Evolutionary conservation across 2,888 invertebrate genomes (phyloP), one percentile per base, ranked within the genome.

Genomic region (Malachius bipustulatus): DNA sequence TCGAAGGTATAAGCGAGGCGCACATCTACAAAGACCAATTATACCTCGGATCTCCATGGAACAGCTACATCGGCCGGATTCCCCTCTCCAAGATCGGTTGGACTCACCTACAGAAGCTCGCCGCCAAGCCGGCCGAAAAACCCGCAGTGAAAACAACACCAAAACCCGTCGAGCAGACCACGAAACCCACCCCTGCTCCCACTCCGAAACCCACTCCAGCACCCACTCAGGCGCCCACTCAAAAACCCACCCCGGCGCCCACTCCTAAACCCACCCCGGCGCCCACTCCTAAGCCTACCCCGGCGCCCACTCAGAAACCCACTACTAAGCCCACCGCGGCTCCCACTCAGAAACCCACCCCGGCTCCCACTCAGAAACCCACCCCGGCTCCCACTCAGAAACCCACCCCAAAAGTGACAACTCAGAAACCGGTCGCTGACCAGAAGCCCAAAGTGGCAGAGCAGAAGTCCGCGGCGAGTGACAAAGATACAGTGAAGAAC

Each of bases 31-130:
- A 74, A 33, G 72, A 74, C 45, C 67, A 70, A 46, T 58, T 84
- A 9, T 75, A 75, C 51, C 58, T 79, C 16, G 85, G 82, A 12
- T 73, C 73, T 10, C 83, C 84, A 1, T 73, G 70, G 44, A 74
- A 75, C 50, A 64, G 72, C 36, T 81, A 67, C 47, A 56, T 85
- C 30, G 78, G 68, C 1, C 67, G 74, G 35, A 68, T 82, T n/a
- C 69, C 77, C 19, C 65, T 71, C 8, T 67, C 70, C 2, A 63
- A 70, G 35, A 60, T 62, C 19, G 60, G 71, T 13, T 54, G 57
- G 52, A 39, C 54, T 11, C 48, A 56, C 42, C 46, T 58, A 16
- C 36, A 39, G 39, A 29, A 42, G 36, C 14, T 34, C 14, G 16
- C 35, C 33, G 28, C 26, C 30, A 16, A 38, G 34, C 10, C 8